phyloP scores from a whole-genome alignment of 2,113 vertebrate genomes.

The Malurus elegans region DNA sequence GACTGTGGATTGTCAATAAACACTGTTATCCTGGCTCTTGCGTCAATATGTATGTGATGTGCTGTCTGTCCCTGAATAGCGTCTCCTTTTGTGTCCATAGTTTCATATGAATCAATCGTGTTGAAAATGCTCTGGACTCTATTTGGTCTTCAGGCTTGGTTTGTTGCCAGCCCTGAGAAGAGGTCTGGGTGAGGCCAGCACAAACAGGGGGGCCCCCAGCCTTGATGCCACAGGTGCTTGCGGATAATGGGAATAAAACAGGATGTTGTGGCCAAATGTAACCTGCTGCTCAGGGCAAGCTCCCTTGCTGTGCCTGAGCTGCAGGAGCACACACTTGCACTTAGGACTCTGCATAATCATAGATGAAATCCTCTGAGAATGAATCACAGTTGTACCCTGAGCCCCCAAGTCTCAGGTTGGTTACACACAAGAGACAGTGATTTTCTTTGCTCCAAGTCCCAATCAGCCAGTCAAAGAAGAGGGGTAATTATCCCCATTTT shows the following conservation, averaged over 20 bases:
- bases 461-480: background rate
- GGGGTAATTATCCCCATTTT: background rate
- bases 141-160: background rate
- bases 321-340: background rate
- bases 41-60: conserved; percentile 45
- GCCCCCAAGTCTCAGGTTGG: background rate
- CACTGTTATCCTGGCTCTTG: background rate
- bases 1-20: background rate
- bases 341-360: background rate
- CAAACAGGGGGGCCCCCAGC: background rate
- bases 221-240: background rate
- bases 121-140: background rate
- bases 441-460: background rate
- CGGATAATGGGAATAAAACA: background rate
- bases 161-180: background rate
- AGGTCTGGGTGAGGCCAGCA: background rate
- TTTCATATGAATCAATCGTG: background rate
- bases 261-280: background rate
- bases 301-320: background rate
- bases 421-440: background rate
- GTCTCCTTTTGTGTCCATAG: background rate
- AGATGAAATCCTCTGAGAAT: background rate
- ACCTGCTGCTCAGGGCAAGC: background rate
- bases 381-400: background rate
- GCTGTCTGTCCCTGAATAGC: background rate